phyloP scores from a whole-genome alignment of 2,113 vertebrate genomes.

The Sphyrna mokarran region DNA sequence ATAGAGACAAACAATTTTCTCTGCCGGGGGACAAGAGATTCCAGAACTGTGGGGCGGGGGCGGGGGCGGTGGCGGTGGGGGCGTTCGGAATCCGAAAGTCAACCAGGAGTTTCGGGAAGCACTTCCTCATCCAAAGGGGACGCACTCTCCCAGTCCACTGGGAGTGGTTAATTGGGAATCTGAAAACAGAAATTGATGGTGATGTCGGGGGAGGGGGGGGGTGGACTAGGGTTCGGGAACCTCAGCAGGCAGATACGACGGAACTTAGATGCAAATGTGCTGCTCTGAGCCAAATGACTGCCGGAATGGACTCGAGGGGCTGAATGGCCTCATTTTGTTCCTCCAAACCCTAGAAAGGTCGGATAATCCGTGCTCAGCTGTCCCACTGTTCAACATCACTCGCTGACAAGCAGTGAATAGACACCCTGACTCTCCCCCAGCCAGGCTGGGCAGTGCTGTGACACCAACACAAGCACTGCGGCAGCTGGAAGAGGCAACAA shows the following conservation, averaged over 20 bases:
- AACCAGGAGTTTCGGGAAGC: background rate
- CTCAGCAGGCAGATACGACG: no score
- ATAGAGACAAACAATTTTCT: background rate
- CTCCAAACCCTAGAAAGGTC: background rate
- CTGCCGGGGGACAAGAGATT: background rate
- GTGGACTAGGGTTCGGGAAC: background rate
- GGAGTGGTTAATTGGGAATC: no score
- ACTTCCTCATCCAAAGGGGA: background rate
- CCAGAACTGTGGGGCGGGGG: background rate
- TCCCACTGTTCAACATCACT: no score
- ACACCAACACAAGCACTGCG: background rate
- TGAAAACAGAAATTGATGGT: no score
- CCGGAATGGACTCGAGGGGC: background rate
- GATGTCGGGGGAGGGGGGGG: no score
- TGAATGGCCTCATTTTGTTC: background rate
- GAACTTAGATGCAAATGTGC: background rate
- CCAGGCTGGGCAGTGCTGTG: background rate
- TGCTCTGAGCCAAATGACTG: background rate
- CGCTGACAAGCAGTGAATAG: no score
- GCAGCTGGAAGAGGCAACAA: background rate
- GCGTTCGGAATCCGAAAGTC: background rate
- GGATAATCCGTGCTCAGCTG: background rate
- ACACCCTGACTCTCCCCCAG: no score
- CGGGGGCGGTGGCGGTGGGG: background rate
- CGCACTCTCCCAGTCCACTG: no score